phyloP scores from a whole-genome alignment of 2,888 invertebrate genomes.

The Hirtodrosophila alboralis region DNA sequence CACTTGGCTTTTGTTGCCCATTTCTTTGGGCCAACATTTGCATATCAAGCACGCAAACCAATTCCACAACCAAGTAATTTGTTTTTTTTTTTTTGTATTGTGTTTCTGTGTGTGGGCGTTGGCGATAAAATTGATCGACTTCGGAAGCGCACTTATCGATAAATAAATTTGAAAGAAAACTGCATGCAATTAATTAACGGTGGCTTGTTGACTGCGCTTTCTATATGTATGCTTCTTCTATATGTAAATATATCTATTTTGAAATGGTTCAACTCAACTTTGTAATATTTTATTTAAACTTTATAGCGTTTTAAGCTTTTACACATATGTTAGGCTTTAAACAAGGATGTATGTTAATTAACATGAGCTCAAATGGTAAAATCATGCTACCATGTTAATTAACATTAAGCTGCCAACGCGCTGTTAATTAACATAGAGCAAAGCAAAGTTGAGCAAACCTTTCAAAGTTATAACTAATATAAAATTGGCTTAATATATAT shows the following conservation, averaged over 20 bases:
- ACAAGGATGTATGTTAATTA: too few species aligned
- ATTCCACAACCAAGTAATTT: slow-evolving; percentile 45
- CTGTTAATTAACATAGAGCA: too few species aligned
- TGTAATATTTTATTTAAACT: background rate
- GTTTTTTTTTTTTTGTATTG: too few species aligned
- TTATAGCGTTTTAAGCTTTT: too few species aligned
- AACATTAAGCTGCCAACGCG: too few species aligned
- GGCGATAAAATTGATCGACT: slow-evolving; percentile 49
- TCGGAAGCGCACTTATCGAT: slow-evolving; percentile 58
- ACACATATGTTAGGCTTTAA: too few species aligned
- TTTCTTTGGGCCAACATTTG: slow-evolving; percentile 63
- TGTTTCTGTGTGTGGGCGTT: slow-evolving; percentile 22
- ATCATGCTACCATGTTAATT: too few species aligned
- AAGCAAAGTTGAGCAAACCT: slow-evolving; percentile 14
- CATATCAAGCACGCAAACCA: slow-evolving; percentile 74
- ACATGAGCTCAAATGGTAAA: too few species aligned
- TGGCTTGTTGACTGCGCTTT: slow-evolving; percentile 50
- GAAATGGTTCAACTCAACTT: slow-evolving; percentile 13
- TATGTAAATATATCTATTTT: slow-evolving; percentile 3
- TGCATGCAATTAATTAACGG: slow-evolving; percentile 40
- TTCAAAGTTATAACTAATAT: slow-evolving; percentile 28
- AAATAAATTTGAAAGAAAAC: slow-evolving; percentile 34
- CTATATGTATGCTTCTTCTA: background rate
- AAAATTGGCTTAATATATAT: too few species aligned
- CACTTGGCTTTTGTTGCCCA: slow-evolving; percentile 75